Percentiles rank a stretch among this genome's conserved stretches.
These are phyloP conservation scores for Diprion similis DNA, from an alignment of 1,140 invertebrate genomes.

Conservation along the genomic window DNA sequence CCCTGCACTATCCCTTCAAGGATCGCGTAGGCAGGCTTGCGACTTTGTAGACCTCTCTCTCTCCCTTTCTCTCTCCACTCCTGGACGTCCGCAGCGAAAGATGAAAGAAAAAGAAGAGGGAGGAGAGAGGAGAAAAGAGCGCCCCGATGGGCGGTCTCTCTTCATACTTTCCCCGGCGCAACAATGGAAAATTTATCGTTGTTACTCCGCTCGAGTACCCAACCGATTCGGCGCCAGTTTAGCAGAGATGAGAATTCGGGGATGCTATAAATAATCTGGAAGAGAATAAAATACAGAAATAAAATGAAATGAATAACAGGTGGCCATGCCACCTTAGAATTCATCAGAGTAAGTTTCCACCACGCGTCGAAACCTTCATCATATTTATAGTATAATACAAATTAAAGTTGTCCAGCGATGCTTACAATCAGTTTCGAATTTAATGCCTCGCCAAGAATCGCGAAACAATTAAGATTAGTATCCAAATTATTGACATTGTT, in stretches of 20 bases:
- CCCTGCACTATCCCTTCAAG: background rate
- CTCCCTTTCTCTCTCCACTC: background rate
- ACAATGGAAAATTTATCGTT: slow-evolving; percentile 6
- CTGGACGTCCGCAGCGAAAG: background rate
- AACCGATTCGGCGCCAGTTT: no score
- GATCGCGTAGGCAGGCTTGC: background rate
- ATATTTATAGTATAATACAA: no score
- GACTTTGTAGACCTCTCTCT: background rate
- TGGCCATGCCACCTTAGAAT: no score
- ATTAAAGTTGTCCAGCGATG: no score
- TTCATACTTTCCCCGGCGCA: background rate
- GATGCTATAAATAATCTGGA: background rate
- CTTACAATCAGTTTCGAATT: no score
- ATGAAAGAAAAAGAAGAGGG: no score
- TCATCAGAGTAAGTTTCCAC: no score
- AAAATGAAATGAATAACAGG: background rate
- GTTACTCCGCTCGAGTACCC: background rate
- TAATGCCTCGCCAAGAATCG: no score
- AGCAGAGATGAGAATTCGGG: background rate
- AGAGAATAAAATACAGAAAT: background rate
- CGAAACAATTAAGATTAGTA: no score
- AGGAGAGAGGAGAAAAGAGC: background rate
- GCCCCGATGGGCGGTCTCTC: background rate
- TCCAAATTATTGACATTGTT: no score
- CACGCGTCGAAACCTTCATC: no score